Conservation (phyloP, 2,797 vertebrate species). For the Malacoraja senta region DNA sequence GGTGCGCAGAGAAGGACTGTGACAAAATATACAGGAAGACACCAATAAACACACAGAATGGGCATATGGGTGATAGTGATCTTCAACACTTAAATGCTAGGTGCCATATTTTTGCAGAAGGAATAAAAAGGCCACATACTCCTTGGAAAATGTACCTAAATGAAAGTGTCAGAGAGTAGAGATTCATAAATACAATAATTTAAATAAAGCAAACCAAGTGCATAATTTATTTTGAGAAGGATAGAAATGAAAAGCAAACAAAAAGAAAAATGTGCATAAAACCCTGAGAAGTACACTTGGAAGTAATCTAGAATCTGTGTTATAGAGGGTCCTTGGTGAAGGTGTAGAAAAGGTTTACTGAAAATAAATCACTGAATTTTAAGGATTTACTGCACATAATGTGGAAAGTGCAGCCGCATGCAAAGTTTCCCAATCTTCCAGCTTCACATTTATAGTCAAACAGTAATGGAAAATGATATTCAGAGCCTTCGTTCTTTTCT, state of each 20-base stretch:
- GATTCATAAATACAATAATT: background rate
- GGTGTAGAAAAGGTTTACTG: too few species aligned
- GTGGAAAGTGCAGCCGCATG: too few species aligned
- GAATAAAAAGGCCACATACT: background rate
- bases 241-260: background rate
- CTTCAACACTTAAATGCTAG: background rate
- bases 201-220: background rate
- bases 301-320: too few species aligned
- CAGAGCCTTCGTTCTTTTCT: too few species aligned
- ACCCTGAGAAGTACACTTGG: background rate
- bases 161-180: background rate
- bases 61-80: background rate
- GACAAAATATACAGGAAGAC: background rate
- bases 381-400: too few species aligned
- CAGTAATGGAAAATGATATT: too few species aligned
- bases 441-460: too few species aligned
- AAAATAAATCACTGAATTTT: too few species aligned
- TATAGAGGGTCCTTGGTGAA: too few species aligned
- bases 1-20: background rate
- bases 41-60: background rate
- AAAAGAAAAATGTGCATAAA: background rate
- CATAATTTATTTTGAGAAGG: background rate
- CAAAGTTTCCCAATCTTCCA: too few species aligned
- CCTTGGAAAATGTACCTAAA: background rate
- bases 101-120: background rate